Evolutionary conservation across 2,888 invertebrate genomes (phyloP), one percentile per base, ranked within the genome.

Genomic region (Autographa pulchrina): DNA sequence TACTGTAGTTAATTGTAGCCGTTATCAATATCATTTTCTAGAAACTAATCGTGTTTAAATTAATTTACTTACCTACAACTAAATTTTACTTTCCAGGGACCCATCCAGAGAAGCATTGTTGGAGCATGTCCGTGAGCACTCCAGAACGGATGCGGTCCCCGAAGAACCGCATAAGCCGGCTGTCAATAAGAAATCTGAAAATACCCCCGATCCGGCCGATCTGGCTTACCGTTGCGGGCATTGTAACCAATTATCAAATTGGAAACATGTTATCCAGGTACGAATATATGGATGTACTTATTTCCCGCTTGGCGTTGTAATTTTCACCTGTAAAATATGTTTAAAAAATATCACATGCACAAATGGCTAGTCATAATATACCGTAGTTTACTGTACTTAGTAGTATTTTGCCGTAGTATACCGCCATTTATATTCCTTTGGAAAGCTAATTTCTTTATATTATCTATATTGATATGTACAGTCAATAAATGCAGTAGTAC

Each of bases 191-290:
- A 95, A 94, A 78, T 80, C 90, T 0, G 95, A 95, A 52, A 92
- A 88, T 70, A 85, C 89, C 25, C 92, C 93, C 2, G 96, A 95
- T 78, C 94, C 93, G 14, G 93, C 94, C 1, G 95, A 95, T 77
- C 84, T 96, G 66, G 95, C 95, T 76, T 97, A 97, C 90, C 97
- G 97, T 90, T 98, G 98, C 95, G 98, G 98, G 85, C 97, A 97
- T 95, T 98, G 98, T 96, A 97, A 97, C 94, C 98, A 98, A 96
- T 96, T 97, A 90, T 98, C 98, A 85, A 98, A 98, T 96, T 98
- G 98, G 98, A 98, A 98, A 96, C 98, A 98, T 96, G 98, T 98
- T 90, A 98, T 98, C 95, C 98, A 98, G 97, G 98, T 98, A 96
- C 7, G 62, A 41, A 31, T 52, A 18, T 14, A 13, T 13, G 20